Base-by-base conservation (phyloP, 2,888 invertebrate species). In the Aricia artaxerxes region DNA sequence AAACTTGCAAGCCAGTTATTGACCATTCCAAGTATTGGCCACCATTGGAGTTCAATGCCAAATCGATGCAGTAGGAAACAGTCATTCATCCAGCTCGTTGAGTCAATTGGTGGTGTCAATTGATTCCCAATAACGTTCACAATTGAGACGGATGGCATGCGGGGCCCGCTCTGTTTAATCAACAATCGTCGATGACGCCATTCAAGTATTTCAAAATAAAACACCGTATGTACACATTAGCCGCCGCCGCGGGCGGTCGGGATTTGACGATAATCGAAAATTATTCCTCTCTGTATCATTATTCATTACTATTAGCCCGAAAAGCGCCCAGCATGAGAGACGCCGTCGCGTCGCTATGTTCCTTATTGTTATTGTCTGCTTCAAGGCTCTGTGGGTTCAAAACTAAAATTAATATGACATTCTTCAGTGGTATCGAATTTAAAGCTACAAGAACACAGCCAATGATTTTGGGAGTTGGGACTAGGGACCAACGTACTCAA, bases 111-210 rank as follows among this genome's bases (percentile, higher is more conserved):
- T 85, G 83, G 88, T 89, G 90, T 90, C 93, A 93, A 94, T 94
- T 93, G 94, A 91, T 93, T 94, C 91, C 91, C 93, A 93, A 94
- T 94, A 93, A 93, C 88, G 90, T 91, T 90, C 88, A 90, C 92
- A 93, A 93, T 93, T 92, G 91, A 91, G 87, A 90, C 86, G 85
- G 88, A 89, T 87, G 88, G 87, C 87, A 94, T 94, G 93, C 94
- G 94, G 94, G 94, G 80, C 88, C 88, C 88, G 86, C 86, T 89
- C 87, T 92, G 93, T 92, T 90, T 90, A 90, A 92, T 91, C 87
- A 91, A 92, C 91, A 91, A 89, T 89, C 85, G 86, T 88, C 88
- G 87, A 87, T 89, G 88, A 88, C 86, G 88, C 84, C 85, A 82
- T 85, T 85, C 85, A 81, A 83, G 82, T 84, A 86, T 87, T 87